phyloP scores from a whole-genome alignment of 2,113 vertebrate genomes.

The Neomonachus schauinslandi region DNA sequence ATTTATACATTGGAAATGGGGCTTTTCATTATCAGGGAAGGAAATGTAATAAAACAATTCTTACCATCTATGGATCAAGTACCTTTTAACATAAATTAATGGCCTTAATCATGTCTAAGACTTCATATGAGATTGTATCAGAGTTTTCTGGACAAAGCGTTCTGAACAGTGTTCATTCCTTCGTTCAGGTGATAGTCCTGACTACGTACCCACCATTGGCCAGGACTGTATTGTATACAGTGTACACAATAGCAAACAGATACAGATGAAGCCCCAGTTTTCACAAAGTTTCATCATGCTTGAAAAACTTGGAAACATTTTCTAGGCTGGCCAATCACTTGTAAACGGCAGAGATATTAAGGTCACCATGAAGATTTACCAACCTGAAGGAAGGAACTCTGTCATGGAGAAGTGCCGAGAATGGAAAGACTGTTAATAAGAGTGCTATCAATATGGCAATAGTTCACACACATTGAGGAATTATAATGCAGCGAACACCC shows the following conservation, averaged over 20 bases:
- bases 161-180: not conserved
- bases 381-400: not conserved
- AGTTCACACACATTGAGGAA: not conserved
- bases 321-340: not conserved
- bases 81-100: not conserved
- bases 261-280: not conserved
- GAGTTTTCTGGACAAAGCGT: not conserved
- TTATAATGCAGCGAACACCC: not conserved
- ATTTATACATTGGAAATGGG: not conserved
- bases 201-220: not conserved
- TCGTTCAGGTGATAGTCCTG: not conserved
- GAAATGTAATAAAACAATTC: not conserved
- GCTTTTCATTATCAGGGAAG: not conserved
- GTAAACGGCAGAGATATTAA: not conserved
- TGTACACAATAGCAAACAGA: not conserved
- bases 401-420: not conserved
- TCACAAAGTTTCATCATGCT: not conserved
- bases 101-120: not conserved
- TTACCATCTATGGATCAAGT: not conserved
- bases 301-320: not conserved
- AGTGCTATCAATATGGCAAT: not conserved
- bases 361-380: not conserved
- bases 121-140: not conserved
- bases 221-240: not conserved
- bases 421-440: not conserved